These are phyloP conservation scores for Eupithecia inturbata DNA, from an alignment of 2,888 invertebrate species.

Conservation along the genomic window DNA sequence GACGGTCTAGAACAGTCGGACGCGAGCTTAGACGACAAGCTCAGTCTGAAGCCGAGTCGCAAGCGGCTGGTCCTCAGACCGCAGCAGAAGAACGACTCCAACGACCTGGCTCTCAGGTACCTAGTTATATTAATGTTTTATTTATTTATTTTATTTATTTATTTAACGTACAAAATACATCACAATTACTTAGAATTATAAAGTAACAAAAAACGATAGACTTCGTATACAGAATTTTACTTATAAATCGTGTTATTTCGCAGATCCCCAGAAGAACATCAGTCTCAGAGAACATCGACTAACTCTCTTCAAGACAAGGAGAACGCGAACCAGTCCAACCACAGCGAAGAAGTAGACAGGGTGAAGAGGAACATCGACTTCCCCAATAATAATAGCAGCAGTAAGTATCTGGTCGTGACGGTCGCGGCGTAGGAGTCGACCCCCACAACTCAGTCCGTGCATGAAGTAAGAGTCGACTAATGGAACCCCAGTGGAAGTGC, in stretches of 20 bases:
- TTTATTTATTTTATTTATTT: too few relatives aligned
- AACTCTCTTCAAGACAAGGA: constrained; percentile 24
- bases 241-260: not conserved
- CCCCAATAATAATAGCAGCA: constrained; percentile 35
- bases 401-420: constrained; percentile 38
- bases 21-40: constrained; percentile 84
- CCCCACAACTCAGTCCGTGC: too few relatives aligned
- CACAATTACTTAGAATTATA: too few relatives aligned
- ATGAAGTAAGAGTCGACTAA: too few relatives aligned
- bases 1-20: constrained; percentile 94
- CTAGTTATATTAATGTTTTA: too few relatives aligned
- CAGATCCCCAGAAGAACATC: constrained; percentile 57
- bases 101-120: constrained; percentile 37
- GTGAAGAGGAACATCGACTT: constrained; percentile 41
- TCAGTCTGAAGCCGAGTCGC: constrained; percentile 85
- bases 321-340: constrained; percentile 14
- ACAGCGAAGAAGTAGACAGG: constrained; percentile 46
- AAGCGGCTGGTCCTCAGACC: constrained; percentile 90
- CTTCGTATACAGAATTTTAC: too few relatives aligned
- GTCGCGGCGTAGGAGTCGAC: too few relatives aligned
- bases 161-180: too few relatives aligned
- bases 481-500: too few relatives aligned
- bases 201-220: too few relatives aligned
- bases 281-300: constrained; percentile 11
- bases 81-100: constrained; percentile 39